A percentile compares a stretch with the other conserved stretches of the same genome.
Evolutionary conservation across 2,888 invertebrate genomes (phyloP).

Genomic region (Drosophila borborema): DNA sequence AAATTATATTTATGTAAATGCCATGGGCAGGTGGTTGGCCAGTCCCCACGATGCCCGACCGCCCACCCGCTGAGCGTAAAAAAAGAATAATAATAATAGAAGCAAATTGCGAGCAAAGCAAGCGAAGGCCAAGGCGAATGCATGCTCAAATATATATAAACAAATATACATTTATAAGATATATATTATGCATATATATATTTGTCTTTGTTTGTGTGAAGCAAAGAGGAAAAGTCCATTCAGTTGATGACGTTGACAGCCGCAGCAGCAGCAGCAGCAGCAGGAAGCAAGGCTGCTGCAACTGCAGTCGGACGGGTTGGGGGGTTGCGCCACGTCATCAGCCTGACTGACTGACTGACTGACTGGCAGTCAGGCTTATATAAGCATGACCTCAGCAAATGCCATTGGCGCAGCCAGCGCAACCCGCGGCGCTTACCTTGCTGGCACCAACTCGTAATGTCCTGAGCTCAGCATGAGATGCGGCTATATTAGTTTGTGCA

Average conservation of each 20-base stretch:
- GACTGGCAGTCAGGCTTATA: slow-evolving; percentile 47
- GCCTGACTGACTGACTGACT: not conserved
- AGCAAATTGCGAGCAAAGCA: slow-evolving; percentile 25
- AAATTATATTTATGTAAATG: slow-evolving; percentile 62
- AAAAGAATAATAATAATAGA: slow-evolving; percentile 15
- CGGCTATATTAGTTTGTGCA: not conserved
- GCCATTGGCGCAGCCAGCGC: slow-evolving; percentile 11
- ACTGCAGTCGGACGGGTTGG: not conserved
- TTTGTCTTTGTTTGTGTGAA: not conserved
- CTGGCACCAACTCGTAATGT: not conserved
- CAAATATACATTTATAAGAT: slow-evolving; percentile 6
- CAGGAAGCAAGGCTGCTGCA: slow-evolving; percentile 19
- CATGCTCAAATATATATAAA: slow-evolving; percentile 29
- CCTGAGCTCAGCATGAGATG: not conserved
- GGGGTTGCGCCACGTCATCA: slow-evolving; percentile 40
- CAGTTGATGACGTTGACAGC: slow-evolving; percentile 66
- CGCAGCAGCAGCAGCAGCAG: slow-evolving; percentile 25
- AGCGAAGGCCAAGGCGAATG: slow-evolving; percentile 62
- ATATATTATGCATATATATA: not conserved
- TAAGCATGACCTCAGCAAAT: slow-evolving; percentile 71
- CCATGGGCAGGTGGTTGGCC: slow-evolving; percentile 35
- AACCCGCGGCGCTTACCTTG: slow-evolving; percentile 33
- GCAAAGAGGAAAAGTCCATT: slow-evolving; percentile 22
- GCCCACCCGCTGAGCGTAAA: not conserved
- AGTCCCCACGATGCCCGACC: not conserved